phyloP scores from a whole-genome alignment of 2,797 vertebrate genomes.

The Hylomyscus alleni region DNA sequence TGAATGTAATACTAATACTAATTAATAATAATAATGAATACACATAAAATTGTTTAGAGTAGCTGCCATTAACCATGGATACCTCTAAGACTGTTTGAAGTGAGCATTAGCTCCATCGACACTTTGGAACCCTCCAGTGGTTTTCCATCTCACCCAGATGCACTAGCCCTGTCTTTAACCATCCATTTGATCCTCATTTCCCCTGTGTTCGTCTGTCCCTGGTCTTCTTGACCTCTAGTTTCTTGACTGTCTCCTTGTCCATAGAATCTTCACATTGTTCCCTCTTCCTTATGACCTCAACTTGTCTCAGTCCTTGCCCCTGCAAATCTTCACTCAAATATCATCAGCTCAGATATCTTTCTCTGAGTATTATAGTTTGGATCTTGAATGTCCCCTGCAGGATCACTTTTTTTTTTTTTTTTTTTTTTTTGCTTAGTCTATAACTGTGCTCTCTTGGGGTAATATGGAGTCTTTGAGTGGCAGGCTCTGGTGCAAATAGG shows the following conservation, averaged over 20 bases:
- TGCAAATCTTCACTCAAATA: background rate
- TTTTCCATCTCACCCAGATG: background rate
- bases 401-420: too few relatives aligned
- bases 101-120: background rate
- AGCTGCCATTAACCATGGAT: background rate
- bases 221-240: background rate
- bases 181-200: background rate
- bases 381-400: background rate
- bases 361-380: background rate
- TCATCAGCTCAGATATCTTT: background rate
- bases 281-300: background rate
- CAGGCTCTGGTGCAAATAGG: too few relatives aligned
- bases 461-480: background rate
- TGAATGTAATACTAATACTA: background rate
- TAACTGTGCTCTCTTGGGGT: background rate
- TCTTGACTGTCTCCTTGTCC: background rate
- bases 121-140: background rate
- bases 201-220: background rate
- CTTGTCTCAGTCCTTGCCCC: background rate
- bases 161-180: background rate
- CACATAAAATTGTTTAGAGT: background rate
- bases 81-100: background rate
- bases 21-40: background rate
- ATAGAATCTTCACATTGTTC: background rate
- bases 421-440: background rate